A percentile compares a stretch with the other conserved stretches of the same genome.
Conservation (phyloP, 2,888 invertebrate species). For the Lottia gigantea region DNA sequence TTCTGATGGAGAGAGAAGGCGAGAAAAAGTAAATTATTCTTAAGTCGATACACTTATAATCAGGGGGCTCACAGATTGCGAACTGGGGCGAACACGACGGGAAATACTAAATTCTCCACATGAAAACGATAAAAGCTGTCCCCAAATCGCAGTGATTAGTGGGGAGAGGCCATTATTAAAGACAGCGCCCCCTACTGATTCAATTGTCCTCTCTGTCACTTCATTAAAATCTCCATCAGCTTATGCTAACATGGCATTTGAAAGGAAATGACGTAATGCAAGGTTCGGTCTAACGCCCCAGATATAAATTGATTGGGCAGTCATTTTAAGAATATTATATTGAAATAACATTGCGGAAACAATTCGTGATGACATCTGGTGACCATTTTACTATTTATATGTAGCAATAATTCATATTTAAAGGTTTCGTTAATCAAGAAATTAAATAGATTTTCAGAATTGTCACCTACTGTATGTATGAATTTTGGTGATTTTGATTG, state of each 20-base stretch:
- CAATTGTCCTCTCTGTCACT: constrained; percentile 4
- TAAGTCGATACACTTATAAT: constrained; percentile 5
- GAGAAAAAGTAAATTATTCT: constrained; percentile 6
- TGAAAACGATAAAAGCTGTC: constrained; percentile 8
- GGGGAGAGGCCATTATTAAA: background rate
- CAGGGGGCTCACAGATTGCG: background rate
- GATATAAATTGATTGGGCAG: background rate
- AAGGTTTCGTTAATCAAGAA: no score
- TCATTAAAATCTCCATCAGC: constrained; percentile 10
- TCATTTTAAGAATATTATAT: background rate
- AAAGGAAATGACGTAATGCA: constrained; percentile 7
- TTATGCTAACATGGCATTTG: constrained; percentile 11
- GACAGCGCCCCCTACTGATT: background rate
- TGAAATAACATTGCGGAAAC: background rate
- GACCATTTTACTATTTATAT: background rate
- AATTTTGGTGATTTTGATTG: no score
- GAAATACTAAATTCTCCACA: constrained; percentile 10
- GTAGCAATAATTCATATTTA: background rate
- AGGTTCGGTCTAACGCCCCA: constrained; percentile 4
- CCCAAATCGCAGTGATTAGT: background rate
- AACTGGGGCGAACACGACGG: constrained; percentile 9
- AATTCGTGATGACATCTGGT: background rate
- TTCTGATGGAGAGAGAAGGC: constrained; percentile 2
- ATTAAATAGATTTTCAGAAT: no score
- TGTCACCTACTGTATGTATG: no score